Evolutionary conservation across 2,113 vertebrate species (phyloP).

Genomic region (Clarias gariepinus): DNA sequence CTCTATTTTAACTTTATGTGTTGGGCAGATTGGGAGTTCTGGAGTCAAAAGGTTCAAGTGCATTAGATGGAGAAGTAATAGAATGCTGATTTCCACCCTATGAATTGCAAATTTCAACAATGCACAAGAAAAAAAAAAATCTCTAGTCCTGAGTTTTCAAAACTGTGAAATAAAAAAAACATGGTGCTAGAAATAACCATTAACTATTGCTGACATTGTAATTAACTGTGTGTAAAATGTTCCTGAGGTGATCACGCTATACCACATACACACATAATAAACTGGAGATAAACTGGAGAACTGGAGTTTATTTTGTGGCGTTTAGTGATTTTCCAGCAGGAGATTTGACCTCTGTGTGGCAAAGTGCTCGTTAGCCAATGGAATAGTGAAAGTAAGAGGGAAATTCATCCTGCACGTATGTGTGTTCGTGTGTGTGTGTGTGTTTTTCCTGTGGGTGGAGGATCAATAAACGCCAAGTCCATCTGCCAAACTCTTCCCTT

Average conservation of each 20-base stretch:
- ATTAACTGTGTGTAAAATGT: neutral
- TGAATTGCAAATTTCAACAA: neutral
- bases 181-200: neutral
- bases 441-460: neutral
- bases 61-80: neutral
- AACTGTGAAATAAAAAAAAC: neutral
- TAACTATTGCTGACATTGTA: neutral
- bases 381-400: neutral
- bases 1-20: neutral
- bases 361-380: neutral
- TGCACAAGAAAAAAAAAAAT: neutral
- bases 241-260: neutral
- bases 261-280: neutral
- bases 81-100: neutral
- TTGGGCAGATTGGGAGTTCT: neutral
- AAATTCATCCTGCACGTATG: constrained; percentile 9
- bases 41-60: neutral
- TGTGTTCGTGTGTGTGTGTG: neutral
- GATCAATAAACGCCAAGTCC: constrained; percentile 43
- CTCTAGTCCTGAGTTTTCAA: no score
- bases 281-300: neutral
- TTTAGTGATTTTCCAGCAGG: neutral
- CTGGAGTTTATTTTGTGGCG: neutral
- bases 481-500: constrained; percentile 34
- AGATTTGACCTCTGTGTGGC: constrained; percentile 15